Conservation (phyloP, 2,797 vertebrate genomes). For the Sebastes vulpes region DNA sequence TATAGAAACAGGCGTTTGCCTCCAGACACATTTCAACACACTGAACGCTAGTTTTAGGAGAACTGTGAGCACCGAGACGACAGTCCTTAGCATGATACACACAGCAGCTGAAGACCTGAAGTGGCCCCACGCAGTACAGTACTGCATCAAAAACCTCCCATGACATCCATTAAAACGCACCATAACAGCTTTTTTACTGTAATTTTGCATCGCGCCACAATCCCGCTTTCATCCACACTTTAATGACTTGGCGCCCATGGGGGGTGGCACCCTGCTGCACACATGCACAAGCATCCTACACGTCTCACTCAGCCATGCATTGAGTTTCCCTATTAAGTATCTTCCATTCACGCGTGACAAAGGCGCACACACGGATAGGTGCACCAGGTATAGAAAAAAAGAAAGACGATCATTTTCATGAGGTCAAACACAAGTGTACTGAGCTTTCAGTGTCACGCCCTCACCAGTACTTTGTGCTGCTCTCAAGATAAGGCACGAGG, state of each 20-base stretch:
- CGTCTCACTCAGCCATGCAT: background rate
- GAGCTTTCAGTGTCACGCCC: slow-evolving; percentile 94
- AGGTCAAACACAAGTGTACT: slow-evolving; percentile 98
- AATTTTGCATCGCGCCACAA: background rate
- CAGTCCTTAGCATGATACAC: background rate
- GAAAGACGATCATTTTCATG: slow-evolving; percentile 85
- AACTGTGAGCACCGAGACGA: slow-evolving; percentile 21
- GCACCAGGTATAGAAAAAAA: background rate
- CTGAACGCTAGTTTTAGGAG: slow-evolving; percentile 17
- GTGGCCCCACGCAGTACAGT: background rate
- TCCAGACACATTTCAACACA: slow-evolving; percentile 43
- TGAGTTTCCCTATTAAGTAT: background rate
- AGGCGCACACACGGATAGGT: background rate
- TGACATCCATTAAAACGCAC: background rate
- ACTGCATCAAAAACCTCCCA: background rate
- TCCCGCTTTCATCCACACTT: background rate
- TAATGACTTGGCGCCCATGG: background rate
- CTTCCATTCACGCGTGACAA: background rate
- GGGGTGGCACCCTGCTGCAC: slow-evolving; percentile 14
- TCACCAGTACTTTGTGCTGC: slow-evolving; percentile 94
- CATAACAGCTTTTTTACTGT: slow-evolving; percentile 1
- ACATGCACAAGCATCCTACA: background rate
- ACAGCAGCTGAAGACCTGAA: slow-evolving; percentile 10
- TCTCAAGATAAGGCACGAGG: slow-evolving; percentile 86
- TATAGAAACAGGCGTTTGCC: slow-evolving; percentile 40